Evolutionary conservation across 2,113 vertebrate genomes (phyloP), one percentile per base, ranked within the genome.

Genomic region (human (Homo sapiens)): DNA sequence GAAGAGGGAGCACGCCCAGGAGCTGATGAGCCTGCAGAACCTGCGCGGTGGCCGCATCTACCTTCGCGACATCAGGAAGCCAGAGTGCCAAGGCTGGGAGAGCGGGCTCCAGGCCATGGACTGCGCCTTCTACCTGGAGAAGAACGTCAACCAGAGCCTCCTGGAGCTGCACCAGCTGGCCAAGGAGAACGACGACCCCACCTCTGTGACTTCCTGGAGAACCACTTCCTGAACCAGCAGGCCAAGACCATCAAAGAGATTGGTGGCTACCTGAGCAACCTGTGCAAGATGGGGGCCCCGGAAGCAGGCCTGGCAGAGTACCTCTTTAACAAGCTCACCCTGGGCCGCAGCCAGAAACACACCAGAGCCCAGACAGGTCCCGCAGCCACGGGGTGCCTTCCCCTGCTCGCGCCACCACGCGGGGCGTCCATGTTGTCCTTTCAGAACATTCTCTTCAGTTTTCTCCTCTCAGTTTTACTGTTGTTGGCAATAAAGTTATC

Each of bases 401-500:
- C 64, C 3, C 2, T 0, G 48, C 18, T 78, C 76, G 0, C 4
- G 50, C 43, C 73, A 40, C 59, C 27, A 0, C 32, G 9, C 3
- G 2, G 1, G 43, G 32, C n/a, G 0, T 17, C 27, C 35, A 9
- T 4, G 1, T n/a, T 52, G 43, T 61, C 35, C 10, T 10, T 48
- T 40, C 50, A 5, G 16, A 27, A 40, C 20, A 3, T 87, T 81
- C 52, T 64, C 35, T 50, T 30, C 1, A 20, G 40, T 23, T 32
- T 30, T 55, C 55, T 50, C 30, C 75, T 72, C 32, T 17, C 35
- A 55, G 30, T 76, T 45, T 45, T 76, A 6, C 10, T 16, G 1
- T 57, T 90, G 43, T n/a, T 90, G 50, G 45, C n/a, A 64, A 45
- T 95, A 82, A 92, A 87, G 9, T 86, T 80, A 86, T 14, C 23